These are phyloP conservation scores for Trachythela sp. DNA, from an alignment of 64 coral and sea anemone genomes.

Conservation along the genomic window DNA sequence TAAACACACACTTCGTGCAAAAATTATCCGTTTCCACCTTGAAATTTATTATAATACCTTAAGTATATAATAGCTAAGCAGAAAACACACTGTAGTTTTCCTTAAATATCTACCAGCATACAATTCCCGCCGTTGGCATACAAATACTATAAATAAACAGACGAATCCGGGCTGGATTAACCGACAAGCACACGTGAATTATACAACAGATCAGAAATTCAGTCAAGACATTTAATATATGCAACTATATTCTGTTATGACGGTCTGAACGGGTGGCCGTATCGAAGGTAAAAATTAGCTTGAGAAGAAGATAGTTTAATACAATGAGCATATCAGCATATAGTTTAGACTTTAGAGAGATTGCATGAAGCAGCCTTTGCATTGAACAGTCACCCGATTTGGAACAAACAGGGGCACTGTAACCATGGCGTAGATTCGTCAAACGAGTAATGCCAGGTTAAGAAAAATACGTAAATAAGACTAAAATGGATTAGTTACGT, in stretches of 20 bases:
- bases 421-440: too few species aligned
- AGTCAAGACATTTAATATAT: not conserved
- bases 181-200: not conserved
- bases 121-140: not conserved
- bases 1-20: not conserved
- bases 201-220: not conserved
- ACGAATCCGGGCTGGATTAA: not conserved
- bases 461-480: too few species aligned
- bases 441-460: too few species aligned
- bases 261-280: not conserved
- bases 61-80: not conserved
- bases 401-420: too few species aligned
- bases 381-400: too few species aligned
- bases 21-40: not conserved
- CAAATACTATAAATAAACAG: constrained; percentile 4
- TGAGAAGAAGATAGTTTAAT: not conserved
- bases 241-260: not conserved
- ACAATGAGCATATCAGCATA: not conserved
- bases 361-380: too few species aligned
- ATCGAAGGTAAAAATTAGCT: not conserved
- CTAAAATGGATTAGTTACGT: too few species aligned
- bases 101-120: not conserved
- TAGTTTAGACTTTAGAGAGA: too few species aligned
- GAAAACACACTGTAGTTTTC: not conserved
- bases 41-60: not conserved